Evolutionary conservation across 2,113 vertebrate genomes (phyloP), one percentile per base, ranked within the genome.

Genomic region (Lutjanus erythropterus): DNA sequence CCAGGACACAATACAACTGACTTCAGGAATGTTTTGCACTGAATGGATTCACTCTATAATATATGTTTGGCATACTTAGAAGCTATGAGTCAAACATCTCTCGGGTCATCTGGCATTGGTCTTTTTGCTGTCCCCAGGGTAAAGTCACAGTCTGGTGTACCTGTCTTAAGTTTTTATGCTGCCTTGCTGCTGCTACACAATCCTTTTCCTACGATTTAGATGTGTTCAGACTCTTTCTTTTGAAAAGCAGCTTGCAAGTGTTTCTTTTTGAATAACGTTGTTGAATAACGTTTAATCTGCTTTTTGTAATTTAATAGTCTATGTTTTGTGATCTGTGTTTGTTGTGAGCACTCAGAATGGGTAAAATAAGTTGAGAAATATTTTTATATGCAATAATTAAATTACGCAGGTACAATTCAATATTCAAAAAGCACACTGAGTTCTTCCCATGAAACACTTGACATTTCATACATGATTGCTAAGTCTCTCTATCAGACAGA

Each of bases 31-130:
- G 8, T 12, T 68, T 61, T 37, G 25, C 9, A 33, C 19, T 64
- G 50, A 64, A 64, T 31, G 10, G 19, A 75, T 62, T 62, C 31
- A 69, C 19, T 41, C 6, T 41, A 33, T 23, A 47, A 66, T 73
- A 64, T 41, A 60, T 68, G 44, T 52, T 16, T 33, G 21, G 15
- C 12, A 1, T 41, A 41, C 59, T 31, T 8, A 37, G 23, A 80
- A 59, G 60, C 25, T 41, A 4, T 35, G 47, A 46, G 29, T 46
- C n/a, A 31, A 64, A 21, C 39, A 64, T 7, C 39, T 47, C 47
- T 37, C 5, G 47, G 37, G 66, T 78, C 27, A 71, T 55, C 47
- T 18, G 21, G n/a, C 39, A 31, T 29, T 18, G 16, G 27, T 29
- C 16, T 64, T n/a, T 37, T 64, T 42, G 19, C 11, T 27, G 53